A percentile compares a stretch with the other conserved stretches of the same genome.
Evolutionary conservation across 2,888 invertebrate species (phyloP).

Genomic region (Drepana falcataria): DNA sequence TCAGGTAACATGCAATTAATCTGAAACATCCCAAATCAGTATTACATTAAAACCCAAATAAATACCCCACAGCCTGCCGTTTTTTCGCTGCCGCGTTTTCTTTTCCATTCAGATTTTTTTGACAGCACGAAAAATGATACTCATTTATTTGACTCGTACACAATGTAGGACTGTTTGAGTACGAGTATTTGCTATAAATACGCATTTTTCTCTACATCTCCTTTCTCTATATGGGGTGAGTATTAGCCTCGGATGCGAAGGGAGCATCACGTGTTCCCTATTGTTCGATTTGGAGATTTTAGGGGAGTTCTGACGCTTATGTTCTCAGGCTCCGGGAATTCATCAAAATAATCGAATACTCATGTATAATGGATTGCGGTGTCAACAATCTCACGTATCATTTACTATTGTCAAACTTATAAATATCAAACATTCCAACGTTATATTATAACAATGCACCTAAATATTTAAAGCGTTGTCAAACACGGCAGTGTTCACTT

Average conservation of each 20-base stretch:
- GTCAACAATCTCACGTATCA: constrained; percentile 61
- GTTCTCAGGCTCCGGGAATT: constrained; percentile 59
- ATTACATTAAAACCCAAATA: constrained; percentile 77
- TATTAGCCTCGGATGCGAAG: constrained; percentile 68
- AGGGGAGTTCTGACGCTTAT: constrained; percentile 73
- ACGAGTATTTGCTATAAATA: constrained; percentile 80
- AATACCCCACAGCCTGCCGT: constrained; percentile 66
- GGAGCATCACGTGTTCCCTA: constrained; percentile 71
- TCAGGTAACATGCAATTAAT: constrained; percentile 78
- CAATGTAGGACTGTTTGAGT: constrained; percentile 80
- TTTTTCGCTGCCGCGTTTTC: constrained; percentile 74
- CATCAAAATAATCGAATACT: constrained; percentile 74
- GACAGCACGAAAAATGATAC: constrained; percentile 78
- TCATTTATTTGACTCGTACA: constrained; percentile 80
- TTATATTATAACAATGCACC: neutral
- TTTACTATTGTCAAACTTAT: constrained; percentile 46
- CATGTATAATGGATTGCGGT: constrained; percentile 68
- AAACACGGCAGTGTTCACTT: neutral
- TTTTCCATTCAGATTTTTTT: constrained; percentile 79
- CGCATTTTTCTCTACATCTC: constrained; percentile 78
- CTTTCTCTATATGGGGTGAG: constrained; percentile 72
- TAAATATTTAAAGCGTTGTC: too few species aligned
- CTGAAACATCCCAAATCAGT: constrained; percentile 78
- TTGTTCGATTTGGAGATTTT: constrained; percentile 76
- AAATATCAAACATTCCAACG: constrained; percentile 17